These are phyloP conservation scores for Channa argus DNA, from an alignment of 2,113 vertebrate genomes.

Conservation along the genomic window DNA sequence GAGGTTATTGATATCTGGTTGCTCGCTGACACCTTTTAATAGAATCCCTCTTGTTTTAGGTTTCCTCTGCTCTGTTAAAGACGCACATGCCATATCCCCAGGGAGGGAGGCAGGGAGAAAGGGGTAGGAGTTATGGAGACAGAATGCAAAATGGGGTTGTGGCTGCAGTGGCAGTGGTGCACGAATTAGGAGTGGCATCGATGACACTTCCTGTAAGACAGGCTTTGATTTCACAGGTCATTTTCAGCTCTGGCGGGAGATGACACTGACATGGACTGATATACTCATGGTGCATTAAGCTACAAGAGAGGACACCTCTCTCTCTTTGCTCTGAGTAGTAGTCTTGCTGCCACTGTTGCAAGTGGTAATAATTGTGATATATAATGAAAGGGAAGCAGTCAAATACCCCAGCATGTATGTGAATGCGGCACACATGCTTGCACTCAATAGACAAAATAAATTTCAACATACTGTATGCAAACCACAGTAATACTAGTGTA, in stretches of 20 bases:
- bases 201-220: constrained; percentile 81
- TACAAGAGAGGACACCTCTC: constrained; percentile 80
- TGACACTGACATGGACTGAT: constrained; percentile 73
- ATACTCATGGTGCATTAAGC: constrained; percentile 82
- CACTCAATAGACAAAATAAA: neutral
- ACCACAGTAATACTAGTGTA: neutral
- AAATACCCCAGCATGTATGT: neutral
- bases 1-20: constrained; percentile 83
- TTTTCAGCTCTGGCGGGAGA: constrained; percentile 75
- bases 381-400: constrained; percentile 50
- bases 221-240: constrained; percentile 80
- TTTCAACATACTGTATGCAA: neutral
- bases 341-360: constrained; percentile 38
- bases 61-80: constrained; percentile 73
- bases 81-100: constrained; percentile 54
- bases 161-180: constrained; percentile 53
- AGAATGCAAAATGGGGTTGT: constrained; percentile 40
- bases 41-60: constrained; percentile 80
- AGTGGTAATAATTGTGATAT: constrained; percentile 57
- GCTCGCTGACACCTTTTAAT: constrained; percentile 84
- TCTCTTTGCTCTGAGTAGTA: constrained; percentile 13
- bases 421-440: neutral
- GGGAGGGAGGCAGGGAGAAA: constrained; percentile 13
- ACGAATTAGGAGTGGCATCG: constrained; percentile 74
- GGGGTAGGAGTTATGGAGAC: constrained; percentile 14